Evolutionary conservation across 2,113 vertebrate species (phyloP), one percentile per base, ranked within the genome.

Genomic region (Strix uralensis): DNA sequence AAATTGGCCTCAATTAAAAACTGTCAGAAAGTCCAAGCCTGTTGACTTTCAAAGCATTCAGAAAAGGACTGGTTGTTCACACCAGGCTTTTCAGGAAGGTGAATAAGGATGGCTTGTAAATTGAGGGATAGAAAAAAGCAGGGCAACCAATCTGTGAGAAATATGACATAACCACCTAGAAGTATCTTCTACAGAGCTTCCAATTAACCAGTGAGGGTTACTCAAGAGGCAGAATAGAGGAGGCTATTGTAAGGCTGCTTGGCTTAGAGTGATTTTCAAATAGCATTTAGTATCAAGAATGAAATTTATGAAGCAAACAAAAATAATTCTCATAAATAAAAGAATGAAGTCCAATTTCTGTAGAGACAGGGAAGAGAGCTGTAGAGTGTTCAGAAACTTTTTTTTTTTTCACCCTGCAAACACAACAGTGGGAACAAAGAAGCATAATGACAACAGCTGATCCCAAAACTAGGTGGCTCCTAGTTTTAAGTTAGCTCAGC

Each of bases 191-290:
- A 27, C 32, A 92, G 51, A 47, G 19, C 15, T 86, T 75, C 30
- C 40, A 69, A 13, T 62, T n/a, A 78, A 4, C 5, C n/a, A 34
- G 29, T 1, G 2, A 0, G 0, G 15, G 25, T 49, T 16, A 61
- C 30, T 21, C 6, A 58, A 66, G 90, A 83, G 27, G 8, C 44
- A 80, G 44, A 47, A 73, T 5, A 21, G 21, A 94, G 25, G 7
- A 32, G 12, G 7, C 2, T 65, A 18, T 2, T 83, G 11, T 49
- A 61, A 69, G 12, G 18, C 26, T 73, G 8, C 36, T 73, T 67
- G 55, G 10, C 22, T 81, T 4, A 0, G 29, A 62, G 59, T 0
- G 0, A 74, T 81, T 94, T 74, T 63, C 51, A 81, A 88, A 58
- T 1, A 73, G 27, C 49, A 73, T 21, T 69, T 65, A 72, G 30